Conservation (phyloP, 2,888 invertebrate genomes). For the Gibbula magus region DNA sequence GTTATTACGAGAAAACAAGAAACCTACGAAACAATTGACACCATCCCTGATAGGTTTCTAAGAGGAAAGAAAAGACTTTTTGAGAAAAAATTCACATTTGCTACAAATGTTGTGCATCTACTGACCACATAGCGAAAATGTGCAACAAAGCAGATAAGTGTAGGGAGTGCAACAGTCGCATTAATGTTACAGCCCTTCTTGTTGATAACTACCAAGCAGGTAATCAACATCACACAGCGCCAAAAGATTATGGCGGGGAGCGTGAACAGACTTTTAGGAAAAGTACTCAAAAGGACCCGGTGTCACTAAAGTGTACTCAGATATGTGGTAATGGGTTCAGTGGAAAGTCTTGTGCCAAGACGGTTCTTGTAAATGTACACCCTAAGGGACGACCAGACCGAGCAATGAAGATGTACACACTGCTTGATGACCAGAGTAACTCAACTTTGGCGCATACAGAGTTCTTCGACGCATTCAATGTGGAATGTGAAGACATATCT, state of each 20-base stretch:
- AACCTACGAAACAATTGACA: too few species aligned
- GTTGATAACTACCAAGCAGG: too few species aligned
- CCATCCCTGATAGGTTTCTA: too few species aligned
- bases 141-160: too few species aligned
- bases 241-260: too few species aligned
- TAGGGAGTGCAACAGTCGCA: too few species aligned
- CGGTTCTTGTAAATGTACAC: conserved; percentile 35
- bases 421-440: conserved; percentile 48
- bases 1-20: too few species aligned
- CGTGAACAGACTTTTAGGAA: too few species aligned
- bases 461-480: conserved; percentile 35
- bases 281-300: too few species aligned
- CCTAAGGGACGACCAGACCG: conserved; percentile 28
- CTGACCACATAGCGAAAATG: too few species aligned
- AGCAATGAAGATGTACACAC: conserved; percentile 28
- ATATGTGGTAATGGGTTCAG: conserved; percentile 32
- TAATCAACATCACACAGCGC: too few species aligned
- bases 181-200: too few species aligned
- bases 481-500: not conserved
- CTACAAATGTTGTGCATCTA: conserved; percentile 29
- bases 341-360: conserved; percentile 46
- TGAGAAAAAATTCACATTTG: conserved; percentile 3
- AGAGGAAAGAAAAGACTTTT: conserved; percentile 21
- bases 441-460: conserved; percentile 31
- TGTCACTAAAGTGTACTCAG: not conserved